phyloP scores from a whole-genome alignment of 2,888 invertebrate species.

The Cerceris rybyensis region DNA sequence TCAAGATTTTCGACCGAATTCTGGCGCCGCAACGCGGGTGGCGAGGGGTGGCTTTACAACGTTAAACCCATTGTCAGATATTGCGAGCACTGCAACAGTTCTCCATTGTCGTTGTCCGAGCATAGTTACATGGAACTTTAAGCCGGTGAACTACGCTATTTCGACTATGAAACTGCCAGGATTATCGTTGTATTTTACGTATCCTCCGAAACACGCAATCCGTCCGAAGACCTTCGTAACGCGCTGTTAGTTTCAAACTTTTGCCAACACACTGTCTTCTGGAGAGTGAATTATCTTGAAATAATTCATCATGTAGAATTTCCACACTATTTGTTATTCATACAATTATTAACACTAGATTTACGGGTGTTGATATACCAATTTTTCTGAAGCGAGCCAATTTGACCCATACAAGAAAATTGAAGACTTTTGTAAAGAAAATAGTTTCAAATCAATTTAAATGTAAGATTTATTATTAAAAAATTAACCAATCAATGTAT shows the following conservation, averaged over 20 bases:
- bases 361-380: too few species aligned
- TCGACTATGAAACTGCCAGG: neutral
- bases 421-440: too few species aligned
- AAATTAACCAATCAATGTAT: too few species aligned
- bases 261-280: too few species aligned
- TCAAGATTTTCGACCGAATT: constrained; percentile 50
- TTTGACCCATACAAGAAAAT: too few species aligned
- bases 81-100: constrained; percentile 38
- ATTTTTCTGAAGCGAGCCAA: too few species aligned
- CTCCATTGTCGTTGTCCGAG: constrained; percentile 64
- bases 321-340: too few species aligned
- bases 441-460: too few species aligned
- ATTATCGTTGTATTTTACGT: neutral
- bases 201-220: neutral
- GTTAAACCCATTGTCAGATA: constrained; percentile 61
- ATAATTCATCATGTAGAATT: too few species aligned
- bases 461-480: too few species aligned
- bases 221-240: neutral
- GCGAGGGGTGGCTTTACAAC: constrained; percentile 53
- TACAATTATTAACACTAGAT: too few species aligned
- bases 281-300: too few species aligned
- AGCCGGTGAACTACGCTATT: constrained; percentile 1
- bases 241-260: neutral
- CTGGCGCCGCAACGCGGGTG: constrained; percentile 71
- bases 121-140: constrained; percentile 6